Evolutionary conservation across 1,140 invertebrate species (phyloP).

Genomic region (Drosophila tsacasi): DNA sequence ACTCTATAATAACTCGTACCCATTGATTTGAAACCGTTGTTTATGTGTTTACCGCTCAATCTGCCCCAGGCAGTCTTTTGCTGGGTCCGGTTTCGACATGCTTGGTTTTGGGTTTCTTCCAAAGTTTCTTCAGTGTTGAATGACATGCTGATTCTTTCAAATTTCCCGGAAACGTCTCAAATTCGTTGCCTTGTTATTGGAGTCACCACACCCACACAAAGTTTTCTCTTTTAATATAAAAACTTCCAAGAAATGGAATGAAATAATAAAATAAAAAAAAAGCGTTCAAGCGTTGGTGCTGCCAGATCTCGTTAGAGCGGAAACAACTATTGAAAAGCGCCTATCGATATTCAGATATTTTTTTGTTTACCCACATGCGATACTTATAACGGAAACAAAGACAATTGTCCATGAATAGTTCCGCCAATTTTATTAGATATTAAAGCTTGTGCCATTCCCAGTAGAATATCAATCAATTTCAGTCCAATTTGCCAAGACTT

Average conservation of each 20-base stretch:
- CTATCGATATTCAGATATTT: no score
- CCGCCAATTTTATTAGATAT: no score
- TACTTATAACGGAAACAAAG: no score
- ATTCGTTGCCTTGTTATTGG: conserved; percentile 1
- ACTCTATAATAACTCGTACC: conserved; percentile 53
- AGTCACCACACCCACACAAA: background rate
- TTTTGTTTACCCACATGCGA: no score
- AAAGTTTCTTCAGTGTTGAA: conserved; percentile 60
- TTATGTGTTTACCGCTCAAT: conserved; percentile 76
- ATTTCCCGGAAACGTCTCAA: conserved; percentile 42
- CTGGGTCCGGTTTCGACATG: conserved; percentile 73
- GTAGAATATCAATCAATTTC: no score
- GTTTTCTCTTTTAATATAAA: background rate
- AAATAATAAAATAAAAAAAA: background rate
- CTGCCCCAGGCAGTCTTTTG: conserved; percentile 75
- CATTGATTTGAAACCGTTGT: conserved; percentile 60
- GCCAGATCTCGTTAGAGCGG: background rate
- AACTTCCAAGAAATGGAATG: background rate
- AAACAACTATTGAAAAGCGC: background rate
- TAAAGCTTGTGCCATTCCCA: no score
- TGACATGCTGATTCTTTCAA: conserved; percentile 50
- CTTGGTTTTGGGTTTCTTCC: conserved; percentile 68
- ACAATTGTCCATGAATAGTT: no score
- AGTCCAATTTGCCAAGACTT: no score
- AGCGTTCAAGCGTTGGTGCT: background rate